These are phyloP conservation scores for Lates calcarifer DNA, from an alignment of 2,113 vertebrate species.

Conservation along the genomic window DNA sequence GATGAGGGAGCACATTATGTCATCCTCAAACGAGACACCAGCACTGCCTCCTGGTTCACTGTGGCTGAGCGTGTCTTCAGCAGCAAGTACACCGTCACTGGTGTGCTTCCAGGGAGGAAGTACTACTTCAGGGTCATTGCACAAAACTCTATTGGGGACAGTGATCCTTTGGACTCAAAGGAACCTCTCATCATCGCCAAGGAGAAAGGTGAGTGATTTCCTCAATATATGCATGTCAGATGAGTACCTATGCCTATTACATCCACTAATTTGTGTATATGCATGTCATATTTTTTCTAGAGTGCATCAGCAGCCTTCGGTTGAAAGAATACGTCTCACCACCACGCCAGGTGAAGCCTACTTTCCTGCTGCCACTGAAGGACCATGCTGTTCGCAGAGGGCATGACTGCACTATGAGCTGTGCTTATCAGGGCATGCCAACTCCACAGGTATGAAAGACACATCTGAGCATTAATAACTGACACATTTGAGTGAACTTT, in stretches of 20 bases:
- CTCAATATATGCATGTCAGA: neutral
- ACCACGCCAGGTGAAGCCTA: slow-evolving; percentile 68
- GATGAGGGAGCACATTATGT: slow-evolving; percentile 64
- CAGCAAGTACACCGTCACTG: slow-evolving; percentile 77
- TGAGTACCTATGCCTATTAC: neutral
- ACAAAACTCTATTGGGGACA: slow-evolving; percentile 75
- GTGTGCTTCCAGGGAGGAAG: slow-evolving; percentile 80
- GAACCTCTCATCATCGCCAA: slow-evolving; percentile 76
- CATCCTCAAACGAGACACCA: slow-evolving; percentile 81
- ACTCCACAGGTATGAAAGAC: slow-evolving; percentile 48
- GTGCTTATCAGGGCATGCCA: slow-evolving; percentile 77
- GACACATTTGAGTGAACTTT: neutral
- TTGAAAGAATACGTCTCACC: slow-evolving; percentile 60
- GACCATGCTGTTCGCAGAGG: slow-evolving; percentile 62
- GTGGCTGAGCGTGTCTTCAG: slow-evolving; percentile 74
- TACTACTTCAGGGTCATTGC: slow-evolving; percentile 82
- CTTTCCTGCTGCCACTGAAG: slow-evolving; percentile 75
- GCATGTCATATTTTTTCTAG: neutral
- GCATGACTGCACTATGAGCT: slow-evolving; percentile 78
- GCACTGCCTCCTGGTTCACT: slow-evolving; percentile 73
- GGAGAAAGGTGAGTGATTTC: slow-evolving; percentile 72
- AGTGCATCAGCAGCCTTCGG: slow-evolving; percentile 48
- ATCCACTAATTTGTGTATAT: neutral
- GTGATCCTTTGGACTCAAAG: slow-evolving; percentile 78
- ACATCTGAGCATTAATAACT: neutral